Base-by-base conservation (phyloP, 2,797 vertebrate genomes). In the Botia kubotai region DNA sequence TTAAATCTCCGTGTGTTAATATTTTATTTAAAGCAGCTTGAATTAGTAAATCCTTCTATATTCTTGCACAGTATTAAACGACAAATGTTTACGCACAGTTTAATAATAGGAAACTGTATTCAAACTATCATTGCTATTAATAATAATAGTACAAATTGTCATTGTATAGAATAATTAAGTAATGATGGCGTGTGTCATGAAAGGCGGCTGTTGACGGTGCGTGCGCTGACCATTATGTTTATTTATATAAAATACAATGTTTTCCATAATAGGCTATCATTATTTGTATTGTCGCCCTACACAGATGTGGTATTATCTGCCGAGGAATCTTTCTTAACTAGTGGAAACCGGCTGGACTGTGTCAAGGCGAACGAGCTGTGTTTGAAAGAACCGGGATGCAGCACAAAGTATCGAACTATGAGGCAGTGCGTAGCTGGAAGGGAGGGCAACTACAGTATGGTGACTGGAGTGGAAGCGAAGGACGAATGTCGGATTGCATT, bases 321-420 rank as follows among this genome's bases (percentile, higher is more conserved):
- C 2, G 95, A 97, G 89, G 94, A 96, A 87, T 94, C 86, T 60
- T 90, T 93, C 85, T 90, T 94, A 53, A 85, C 92, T 0, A 91
- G 91, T 36, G 91, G 93, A 81, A 92, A 92, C 85, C 95, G 95
- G 6, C 92, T 96, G 82, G 98, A 99, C 92, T 98, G 98, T 73
- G 98, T 99, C 72, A 95, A 93, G 92, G 97, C 97, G 92, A 99
- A 95, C 43, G 97, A 98, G 33, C 97, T 97, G 87, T 99, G 98
- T 85, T 93, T 97, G 48, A 96, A 94, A 90, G 97, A 98, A 91
- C 94, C 94, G 90, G 94, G 94, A 92, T 99, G 98, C 93, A 98
- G 97, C 94, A 94, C 96, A 87, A 97, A 96, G 90, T 99, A 96
- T 94, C 95, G 98, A 89, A 98, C 96, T 52, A 96, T 99, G 92